Evolutionary conservation across 92 coral and sea anemone species (phyloP).

Genomic region (Porites cylindrica): DNA sequence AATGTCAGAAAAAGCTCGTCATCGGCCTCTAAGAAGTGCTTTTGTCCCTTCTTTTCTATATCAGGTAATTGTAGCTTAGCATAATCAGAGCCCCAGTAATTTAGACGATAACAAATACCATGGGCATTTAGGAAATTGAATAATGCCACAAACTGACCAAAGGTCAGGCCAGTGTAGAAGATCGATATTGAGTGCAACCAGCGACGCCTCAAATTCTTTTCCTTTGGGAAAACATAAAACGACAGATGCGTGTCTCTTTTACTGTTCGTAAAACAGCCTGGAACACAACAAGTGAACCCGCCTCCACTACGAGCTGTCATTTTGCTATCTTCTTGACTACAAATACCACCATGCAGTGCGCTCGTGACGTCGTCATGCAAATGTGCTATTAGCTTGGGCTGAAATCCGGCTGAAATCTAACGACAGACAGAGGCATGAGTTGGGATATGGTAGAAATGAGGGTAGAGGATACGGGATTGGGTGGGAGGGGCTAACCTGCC

Average conservation of each 20-base stretch:
- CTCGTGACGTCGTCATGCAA: too few species aligned
- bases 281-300: too few species aligned
- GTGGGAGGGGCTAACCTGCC: too few species aligned
- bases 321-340: too few species aligned
- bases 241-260: background rate
- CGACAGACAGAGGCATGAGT: too few species aligned
- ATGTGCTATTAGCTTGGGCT: too few species aligned
- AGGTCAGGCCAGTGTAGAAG: constrained; percentile 43
- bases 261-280: too few species aligned
- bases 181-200: constrained; percentile 39
- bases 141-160: constrained; percentile 52
- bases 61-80: constrained; percentile 28
- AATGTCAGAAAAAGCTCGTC: constrained; percentile 38
- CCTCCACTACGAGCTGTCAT: too few species aligned
- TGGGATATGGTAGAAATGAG: too few species aligned
- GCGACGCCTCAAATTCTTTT: constrained; percentile 34
- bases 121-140: constrained; percentile 26
- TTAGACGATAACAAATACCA: constrained; percentile 23
- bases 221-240: constrained; percentile 58
- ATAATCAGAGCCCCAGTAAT: constrained; percentile 36
- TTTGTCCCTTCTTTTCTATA: constrained; percentile 32
- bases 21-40: constrained; percentile 9
- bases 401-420: too few species aligned
- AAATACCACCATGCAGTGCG: too few species aligned
- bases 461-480: too few species aligned